Evolutionary conservation across 2,888 invertebrate species (phyloP), one percentile per base, ranked within the genome.

Genomic region (Harpagoxenus sublaevis): DNA sequence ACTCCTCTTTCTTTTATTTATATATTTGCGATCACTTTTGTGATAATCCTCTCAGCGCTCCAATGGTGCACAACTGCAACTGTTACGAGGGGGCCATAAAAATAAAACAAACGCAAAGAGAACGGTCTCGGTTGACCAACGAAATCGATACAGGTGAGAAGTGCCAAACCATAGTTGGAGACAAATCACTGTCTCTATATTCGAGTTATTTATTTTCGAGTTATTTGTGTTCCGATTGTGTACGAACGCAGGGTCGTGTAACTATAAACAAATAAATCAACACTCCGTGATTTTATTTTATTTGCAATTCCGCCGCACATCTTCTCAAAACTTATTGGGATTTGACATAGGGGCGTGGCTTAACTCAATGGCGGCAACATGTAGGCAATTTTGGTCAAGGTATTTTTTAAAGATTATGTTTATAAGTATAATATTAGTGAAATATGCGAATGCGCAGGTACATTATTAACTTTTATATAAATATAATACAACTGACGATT

Each of bases 91-190:
- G 75, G 65, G 39, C 77, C 70, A 84, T 88, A 84, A 89, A 89
- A 88, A 81, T 88, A 79, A 86, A 86, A 87, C 84, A 79, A 78
- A 78, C 79, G 65, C 63, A 71, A 84, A 60, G 65, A 81, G 73
- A 74, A 77, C 45, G 77, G 83, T 39, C 63, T 70, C 28, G 63
- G 63, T 70, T 68, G 70, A 42, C 57, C 78, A 73, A 65, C 84
- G 71, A 88, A 90, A 90, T 89, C 84, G 88, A 83, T 86, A 85
- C 86, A 85, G 86, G 79, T 88, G 89, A 90, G 85, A 88, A 90
- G 88, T 86, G 88, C 66, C 77, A 86, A 83, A 84, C 85, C 60
- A 68, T 84, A 55, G 75, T 74, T 66, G 66, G 73, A 87, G 83
- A 89, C 85, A 89, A 89, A 89, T 89, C 87, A 88, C 85, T 73